Evolutionary conservation across 2,113 vertebrate species (phyloP), one percentile per base, ranked within the genome.

Genomic region (Chrysemys picta): DNA sequence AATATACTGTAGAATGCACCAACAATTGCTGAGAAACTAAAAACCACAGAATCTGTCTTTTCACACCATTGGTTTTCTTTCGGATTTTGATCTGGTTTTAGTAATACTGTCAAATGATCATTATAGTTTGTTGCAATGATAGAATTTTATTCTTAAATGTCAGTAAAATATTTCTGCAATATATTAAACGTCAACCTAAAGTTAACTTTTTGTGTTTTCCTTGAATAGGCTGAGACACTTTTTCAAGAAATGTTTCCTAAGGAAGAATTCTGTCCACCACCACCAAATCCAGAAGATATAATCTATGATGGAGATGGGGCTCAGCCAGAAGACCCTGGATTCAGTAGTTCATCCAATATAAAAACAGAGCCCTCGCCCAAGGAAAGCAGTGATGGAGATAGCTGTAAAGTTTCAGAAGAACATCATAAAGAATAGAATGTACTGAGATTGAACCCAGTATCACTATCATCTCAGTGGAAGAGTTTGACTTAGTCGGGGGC

Each of bases 261-360:
- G 2, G 99, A 99, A 92, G 99, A 99, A 2, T 99, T 99, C 96
- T 99, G 99, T 94, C 99, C 99, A 38, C 98, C 99, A 0, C 98
- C 99, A 54, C 99, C 99, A 0, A 99, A 99, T 97, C 99, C 99
- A 54, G 99, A 99, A 95, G 99, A 99, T 97, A 99, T 99, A 93
- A 97, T 99, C 90, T 99, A 99, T 35, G 99, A 99, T 25, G 98
- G 98, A 76, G 99, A 99, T 38, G 96, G 96, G 42, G 54, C 95
- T 9, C 91, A 95, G 5, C 75, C 97, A 75, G 98, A 98, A 62
- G 97, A 97, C 72, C 47, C 97, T 31, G 98, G 94, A 53, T 95
- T 98, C 79, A 96, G 82, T 91, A 93, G 69, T 69, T 53, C 92
- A n/a, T 13, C 93, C 57, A 96, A 98, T 62, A 10, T 59, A 81